Evolutionary conservation across 2,797 vertebrate genomes (phyloP), one percentile per base, ranked within the genome.

Genomic region (Australoheros facetus): DNA sequence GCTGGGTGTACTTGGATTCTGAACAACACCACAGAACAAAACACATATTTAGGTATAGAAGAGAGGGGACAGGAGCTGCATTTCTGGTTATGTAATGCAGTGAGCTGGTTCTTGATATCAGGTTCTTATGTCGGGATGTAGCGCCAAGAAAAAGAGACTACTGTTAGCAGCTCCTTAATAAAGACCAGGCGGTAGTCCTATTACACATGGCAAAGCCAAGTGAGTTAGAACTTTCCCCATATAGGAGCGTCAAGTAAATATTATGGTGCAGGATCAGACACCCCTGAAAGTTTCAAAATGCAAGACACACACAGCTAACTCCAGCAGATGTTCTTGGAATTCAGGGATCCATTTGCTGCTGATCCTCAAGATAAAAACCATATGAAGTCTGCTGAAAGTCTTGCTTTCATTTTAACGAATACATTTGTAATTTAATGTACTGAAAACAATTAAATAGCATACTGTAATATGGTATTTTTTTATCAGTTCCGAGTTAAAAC

Each of bases 141-240:
- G 55, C 2, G 90, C 93, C 92, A 95, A 93, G 83, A 87, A 92
- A 89, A 95, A 95, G 90, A 93, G 87, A 85, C 93, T 93, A 92
- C 91, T 88, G 89, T 93, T 93, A 77, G 78, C 81, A 71, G 77
- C 83, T 88, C 77, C 78, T 73, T 87, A 88, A 91, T 90, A 71
- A 85, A 86, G 81, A 83, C 74, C 87, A 90, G 88, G 71, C 84
- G 75, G 76, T n/a, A 62, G 77, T 85, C 79, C 62, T 69, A 55
- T 84, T 79, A 74, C 81, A 78, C 78, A 86, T 69, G 78, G 83
- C 51, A 16, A 66, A 74, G 76, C 73, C 45, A 69, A 69, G 45
- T 48, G 76, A 78, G 42, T 51, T 53, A 83, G 79, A 72, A 71
- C 57, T 16, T 71, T 56, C 80, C 80, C 62, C 9, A 6, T 79